Evolutionary conservation across 2,797 vertebrate genomes (phyloP).

Genomic region (Neomorphus geoffroyi): DNA sequence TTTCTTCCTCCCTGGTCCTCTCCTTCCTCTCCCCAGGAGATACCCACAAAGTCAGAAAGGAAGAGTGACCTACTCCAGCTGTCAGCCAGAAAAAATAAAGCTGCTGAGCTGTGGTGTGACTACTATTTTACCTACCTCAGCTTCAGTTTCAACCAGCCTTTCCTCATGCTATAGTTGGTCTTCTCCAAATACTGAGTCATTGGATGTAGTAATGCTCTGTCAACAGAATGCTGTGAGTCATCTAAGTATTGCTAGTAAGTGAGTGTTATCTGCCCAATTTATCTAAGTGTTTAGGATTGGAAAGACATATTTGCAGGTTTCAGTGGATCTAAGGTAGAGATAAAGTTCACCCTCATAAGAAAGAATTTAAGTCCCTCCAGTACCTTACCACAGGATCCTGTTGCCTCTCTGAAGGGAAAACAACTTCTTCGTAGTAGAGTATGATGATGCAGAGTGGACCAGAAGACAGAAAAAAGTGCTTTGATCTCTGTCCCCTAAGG

Average conservation of each 20-base stretch:
- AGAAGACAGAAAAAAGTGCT: neutral
- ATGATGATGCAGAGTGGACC: neutral
- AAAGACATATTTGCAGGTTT: neutral
- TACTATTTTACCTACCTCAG: neutral
- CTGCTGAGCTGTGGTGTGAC: neutral
- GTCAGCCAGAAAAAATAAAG: neutral
- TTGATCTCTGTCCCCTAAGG: neutral
- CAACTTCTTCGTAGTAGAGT: neutral
- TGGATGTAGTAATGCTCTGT: neutral
- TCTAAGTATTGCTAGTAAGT: neutral
- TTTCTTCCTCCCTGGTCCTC: neutral
- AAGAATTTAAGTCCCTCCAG: neutral
- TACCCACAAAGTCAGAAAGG: neutral
- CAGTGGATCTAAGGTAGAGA: neutral
- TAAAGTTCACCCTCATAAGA: neutral
- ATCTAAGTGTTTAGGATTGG: neutral
- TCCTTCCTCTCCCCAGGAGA: neutral
- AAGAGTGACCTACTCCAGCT: constrained; percentile 1
- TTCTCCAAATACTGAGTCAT: neutral
- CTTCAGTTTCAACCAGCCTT: neutral
- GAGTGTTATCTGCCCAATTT: neutral
- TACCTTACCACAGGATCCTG: neutral
- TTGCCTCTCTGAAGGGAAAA: neutral
- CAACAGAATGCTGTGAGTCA: neutral
- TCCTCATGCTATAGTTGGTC: neutral